Evolutionary conservation across 2,888 invertebrate genomes (phyloP).

Genomic region (Odontocolon sp.): DNA sequence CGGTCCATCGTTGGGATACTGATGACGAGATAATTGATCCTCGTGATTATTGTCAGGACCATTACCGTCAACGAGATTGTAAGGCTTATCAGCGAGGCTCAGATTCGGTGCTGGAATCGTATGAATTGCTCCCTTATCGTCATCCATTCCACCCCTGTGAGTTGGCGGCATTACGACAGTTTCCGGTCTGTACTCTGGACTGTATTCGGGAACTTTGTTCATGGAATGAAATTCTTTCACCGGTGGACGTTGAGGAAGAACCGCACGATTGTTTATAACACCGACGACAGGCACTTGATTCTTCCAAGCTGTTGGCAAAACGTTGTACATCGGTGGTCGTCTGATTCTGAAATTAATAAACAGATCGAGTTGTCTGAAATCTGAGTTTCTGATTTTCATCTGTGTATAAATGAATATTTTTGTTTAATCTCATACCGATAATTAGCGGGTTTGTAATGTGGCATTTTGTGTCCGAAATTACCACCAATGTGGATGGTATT

Average conservation of each 20-base stretch:
- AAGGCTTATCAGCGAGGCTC: constrained; percentile 85
- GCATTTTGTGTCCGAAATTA: constrained; percentile 71
- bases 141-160: constrained; percentile 72
- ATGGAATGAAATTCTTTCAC: constrained; percentile 74
- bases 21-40: constrained; percentile 43
- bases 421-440: constrained; percentile 67
- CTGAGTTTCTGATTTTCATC: not conserved
- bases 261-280: constrained; percentile 65
- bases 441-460: constrained; percentile 69
- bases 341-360: constrained; percentile 62
- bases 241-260: constrained; percentile 72
- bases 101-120: constrained; percentile 93
- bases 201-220: constrained; percentile 73
- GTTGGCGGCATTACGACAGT: constrained; percentile 67
- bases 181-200: constrained; percentile 71
- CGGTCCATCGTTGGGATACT: constrained; percentile 60
- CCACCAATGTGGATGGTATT: constrained; percentile 72
- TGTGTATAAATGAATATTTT: not conserved
- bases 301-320: constrained; percentile 66
- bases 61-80: constrained; percentile 79
- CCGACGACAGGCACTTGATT: constrained; percentile 69
- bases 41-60: constrained; percentile 58
- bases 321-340: constrained; percentile 72
- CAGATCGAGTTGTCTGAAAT: not conserved
- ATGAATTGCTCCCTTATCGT: constrained; percentile 88